A percentile compares a stretch with the other conserved stretches of the same genome.
Evolutionary conservation across 2,113 vertebrate species (phyloP).

Genomic region (Petrocephalus microphthalmus): DNA sequence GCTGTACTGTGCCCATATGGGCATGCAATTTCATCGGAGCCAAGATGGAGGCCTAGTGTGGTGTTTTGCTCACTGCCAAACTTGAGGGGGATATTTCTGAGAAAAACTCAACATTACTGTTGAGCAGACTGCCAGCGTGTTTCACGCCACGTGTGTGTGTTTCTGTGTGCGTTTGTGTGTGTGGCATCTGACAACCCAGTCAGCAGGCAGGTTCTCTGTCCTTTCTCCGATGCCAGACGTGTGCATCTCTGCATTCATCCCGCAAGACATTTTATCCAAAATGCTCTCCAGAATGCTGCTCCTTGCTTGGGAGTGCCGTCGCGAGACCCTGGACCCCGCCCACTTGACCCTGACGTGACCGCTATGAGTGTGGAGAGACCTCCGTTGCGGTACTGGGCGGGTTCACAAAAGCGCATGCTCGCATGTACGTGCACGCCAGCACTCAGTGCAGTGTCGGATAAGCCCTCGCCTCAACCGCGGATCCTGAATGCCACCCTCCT

Average conservation of each 20-base stretch:
- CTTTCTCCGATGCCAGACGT: not conserved
- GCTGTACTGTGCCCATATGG: not conserved
- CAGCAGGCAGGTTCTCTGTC: not conserved
- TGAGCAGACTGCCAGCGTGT: not conserved
- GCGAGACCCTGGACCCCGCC: not conserved
- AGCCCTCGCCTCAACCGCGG: not conserved
- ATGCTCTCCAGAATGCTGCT: not conserved
- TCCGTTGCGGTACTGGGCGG: not conserved
- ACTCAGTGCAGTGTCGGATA: not conserved
- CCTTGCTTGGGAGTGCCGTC: not conserved
- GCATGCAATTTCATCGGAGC: not conserved
- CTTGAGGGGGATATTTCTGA: not conserved
- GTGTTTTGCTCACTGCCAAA: not conserved
- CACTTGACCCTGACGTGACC: not conserved
- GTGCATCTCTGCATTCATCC: not conserved
- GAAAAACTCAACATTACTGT: not conserved
- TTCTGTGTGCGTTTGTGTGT: not conserved
- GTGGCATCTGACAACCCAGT: not conserved
- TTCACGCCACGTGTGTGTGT: not conserved
- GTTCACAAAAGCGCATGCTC: not conserved
- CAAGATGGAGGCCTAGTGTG: not conserved
- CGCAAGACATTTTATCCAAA: not conserved
- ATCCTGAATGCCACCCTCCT: not conserved
- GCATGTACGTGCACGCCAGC: not conserved
- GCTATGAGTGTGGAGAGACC: not conserved